Evolutionary conservation across 1,140 invertebrate species (phyloP).

Genomic region (Drosophila sturtevanti): DNA sequence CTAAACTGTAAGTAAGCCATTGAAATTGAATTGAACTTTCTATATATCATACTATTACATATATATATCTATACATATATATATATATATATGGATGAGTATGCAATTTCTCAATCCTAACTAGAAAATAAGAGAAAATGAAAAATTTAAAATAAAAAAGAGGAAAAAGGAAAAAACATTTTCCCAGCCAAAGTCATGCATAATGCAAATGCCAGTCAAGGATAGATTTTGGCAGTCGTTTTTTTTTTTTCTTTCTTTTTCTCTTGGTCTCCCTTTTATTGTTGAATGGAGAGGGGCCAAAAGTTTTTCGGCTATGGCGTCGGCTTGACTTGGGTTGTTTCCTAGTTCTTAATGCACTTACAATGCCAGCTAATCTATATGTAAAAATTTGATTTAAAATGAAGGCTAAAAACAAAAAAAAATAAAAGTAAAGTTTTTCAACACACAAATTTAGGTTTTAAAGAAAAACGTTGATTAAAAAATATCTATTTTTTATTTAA

Average conservation of each 20-base stretch:
- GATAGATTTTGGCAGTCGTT: constrained; percentile 52
- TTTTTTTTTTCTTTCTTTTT: too few species aligned
- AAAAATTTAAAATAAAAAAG: constrained; percentile 13
- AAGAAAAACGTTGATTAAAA: constrained; percentile 3
- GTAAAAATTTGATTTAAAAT: neutral
- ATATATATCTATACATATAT: neutral
- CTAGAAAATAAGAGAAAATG: neutral
- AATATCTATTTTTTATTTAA: too few species aligned
- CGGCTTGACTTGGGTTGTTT: constrained; percentile 32
- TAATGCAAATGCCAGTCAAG: constrained; percentile 73
- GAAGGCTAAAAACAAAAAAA: neutral
- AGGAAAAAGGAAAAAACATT: constrained; percentile 17
- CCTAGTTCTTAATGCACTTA: constrained; percentile 34
- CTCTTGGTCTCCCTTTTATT: too few species aligned
- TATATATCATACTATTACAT: neutral
- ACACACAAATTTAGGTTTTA: neutral
- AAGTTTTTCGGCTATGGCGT: constrained; percentile 25
- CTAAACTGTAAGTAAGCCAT: constrained; percentile 17
- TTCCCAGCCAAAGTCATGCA: constrained; percentile 57
- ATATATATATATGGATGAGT: neutral
- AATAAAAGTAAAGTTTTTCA: neutral
- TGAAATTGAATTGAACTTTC: constrained; percentile 4
- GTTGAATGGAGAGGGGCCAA: neutral
- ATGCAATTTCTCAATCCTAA: neutral
- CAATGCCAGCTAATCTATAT: constrained; percentile 6